Evolutionary conservation across 2,888 invertebrate genomes (phyloP).

Genomic region (Acanthopleura granulata): DNA sequence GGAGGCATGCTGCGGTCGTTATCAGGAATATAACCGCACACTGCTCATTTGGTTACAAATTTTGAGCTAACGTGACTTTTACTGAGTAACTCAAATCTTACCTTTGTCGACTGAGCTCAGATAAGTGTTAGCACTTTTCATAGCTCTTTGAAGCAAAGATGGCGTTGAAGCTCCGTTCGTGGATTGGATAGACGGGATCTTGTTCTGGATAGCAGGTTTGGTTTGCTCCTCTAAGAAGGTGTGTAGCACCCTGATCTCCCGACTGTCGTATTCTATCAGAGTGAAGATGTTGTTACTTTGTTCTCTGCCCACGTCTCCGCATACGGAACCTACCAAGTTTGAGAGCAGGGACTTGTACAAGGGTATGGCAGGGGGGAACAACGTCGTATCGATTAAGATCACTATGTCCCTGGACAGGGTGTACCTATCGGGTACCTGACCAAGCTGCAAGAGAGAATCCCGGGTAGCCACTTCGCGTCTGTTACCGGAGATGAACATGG

Average conservation of each 20-base stretch:
- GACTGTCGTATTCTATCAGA: neutral
- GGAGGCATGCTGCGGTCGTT: no score
- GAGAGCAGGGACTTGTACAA: neutral
- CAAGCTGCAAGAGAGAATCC: neutral
- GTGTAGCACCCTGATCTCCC: neutral
- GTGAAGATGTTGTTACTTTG: neutral
- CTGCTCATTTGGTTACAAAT: no score
- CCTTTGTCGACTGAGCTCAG: no score
- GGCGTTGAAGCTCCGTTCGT: neutral
- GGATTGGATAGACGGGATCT: neutral
- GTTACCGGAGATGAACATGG: conserved; percentile 5
- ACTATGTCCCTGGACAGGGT: neutral
- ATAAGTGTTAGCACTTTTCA: neutral
- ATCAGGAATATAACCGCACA: no score
- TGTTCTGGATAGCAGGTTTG: neutral
- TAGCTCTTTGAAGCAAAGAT: neutral
- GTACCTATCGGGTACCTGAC: neutral
- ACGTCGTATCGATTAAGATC: neutral
- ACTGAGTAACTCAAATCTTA: no score
- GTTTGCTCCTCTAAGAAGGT: neutral
- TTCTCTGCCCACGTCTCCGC: neutral
- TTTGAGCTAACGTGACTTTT: no score
- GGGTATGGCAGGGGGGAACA: neutral
- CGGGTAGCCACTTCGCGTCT: neutral
- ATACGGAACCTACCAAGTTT: neutral